Evolutionary conservation across 2,888 invertebrate species (phyloP).

Genomic region (Ditula angustiorana): DNA sequence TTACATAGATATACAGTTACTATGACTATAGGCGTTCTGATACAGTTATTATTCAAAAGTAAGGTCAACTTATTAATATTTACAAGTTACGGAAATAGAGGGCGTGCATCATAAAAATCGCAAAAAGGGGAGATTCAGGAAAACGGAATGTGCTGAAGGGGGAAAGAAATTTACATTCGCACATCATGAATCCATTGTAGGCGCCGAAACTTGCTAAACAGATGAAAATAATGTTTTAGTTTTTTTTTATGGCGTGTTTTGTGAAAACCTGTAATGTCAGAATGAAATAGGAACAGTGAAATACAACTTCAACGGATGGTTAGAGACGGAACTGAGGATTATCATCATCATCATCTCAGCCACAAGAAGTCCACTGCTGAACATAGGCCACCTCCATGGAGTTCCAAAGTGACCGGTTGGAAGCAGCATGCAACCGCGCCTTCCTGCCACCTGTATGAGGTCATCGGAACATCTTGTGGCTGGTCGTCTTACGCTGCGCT

Average conservation of each 20-base stretch:
- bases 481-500: no score
- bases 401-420: no score
- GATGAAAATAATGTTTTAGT: constrained; percentile 11
- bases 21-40: neutral
- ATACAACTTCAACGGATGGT: no score
- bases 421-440: no score
- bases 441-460: no score
- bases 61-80: constrained; percentile 37
- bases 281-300: no score
- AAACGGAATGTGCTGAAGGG: constrained; percentile 24
- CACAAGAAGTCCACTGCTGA: no score
- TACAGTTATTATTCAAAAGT: constrained; percentile 19
- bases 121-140: constrained; percentile 31
- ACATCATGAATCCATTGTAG: constrained; percentile 34
- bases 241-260: neutral
- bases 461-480: no score
- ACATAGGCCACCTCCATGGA: no score
- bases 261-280: neutral
- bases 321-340: no score
- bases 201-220: constrained; percentile 20
- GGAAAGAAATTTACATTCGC: constrained; percentile 35
- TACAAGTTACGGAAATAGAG: constrained; percentile 34
- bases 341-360: no score
- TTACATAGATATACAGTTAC: neutral
- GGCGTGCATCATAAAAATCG: constrained; percentile 36